Percentiles rank a stretch among this genome's conserved stretches.
Evolutionary conservation across 2,797 vertebrate genomes (phyloP).

Genomic region (Clarias platycephalus): DNA sequence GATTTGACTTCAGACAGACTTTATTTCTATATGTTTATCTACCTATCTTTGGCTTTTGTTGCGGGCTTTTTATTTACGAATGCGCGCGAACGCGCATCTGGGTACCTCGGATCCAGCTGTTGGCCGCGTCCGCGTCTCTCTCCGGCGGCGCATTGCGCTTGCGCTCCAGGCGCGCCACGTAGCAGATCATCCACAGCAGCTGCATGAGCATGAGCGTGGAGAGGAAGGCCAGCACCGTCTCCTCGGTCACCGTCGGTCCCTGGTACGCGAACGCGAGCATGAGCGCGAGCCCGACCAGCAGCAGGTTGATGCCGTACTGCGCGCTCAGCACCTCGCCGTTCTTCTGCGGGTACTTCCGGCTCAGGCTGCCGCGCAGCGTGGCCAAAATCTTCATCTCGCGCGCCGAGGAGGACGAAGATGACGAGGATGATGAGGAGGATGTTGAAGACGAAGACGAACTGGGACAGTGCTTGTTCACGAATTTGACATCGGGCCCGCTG

Average conservation of each 20-base stretch:
- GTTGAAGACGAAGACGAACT: slow-evolving; percentile 69
- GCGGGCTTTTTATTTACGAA: not conserved
- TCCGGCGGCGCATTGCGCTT: slow-evolving; percentile 75
- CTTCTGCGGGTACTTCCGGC: slow-evolving; percentile 81
- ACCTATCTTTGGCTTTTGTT: not conserved
- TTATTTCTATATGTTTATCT: not conserved
- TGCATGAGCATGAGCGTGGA: slow-evolving; percentile 89
- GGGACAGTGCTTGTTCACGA: slow-evolving; percentile 71
- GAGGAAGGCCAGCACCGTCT: slow-evolving; percentile 83
- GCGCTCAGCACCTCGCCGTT: slow-evolving; percentile 90
- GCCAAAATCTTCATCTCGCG: slow-evolving; percentile 69
- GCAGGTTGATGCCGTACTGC: slow-evolving; percentile 90
- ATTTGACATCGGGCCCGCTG: slow-evolving; percentile 72
- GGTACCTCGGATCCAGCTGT: slow-evolving; percentile 89
- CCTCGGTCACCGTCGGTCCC: slow-evolving; percentile 76
- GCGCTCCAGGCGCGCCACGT: slow-evolving; percentile 81
- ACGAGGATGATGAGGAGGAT: slow-evolving; percentile 64
- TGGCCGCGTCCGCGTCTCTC: slow-evolving; percentile 87
- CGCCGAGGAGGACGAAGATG: slow-evolving; percentile 64
- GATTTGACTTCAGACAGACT: not conserved
- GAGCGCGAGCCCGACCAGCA: slow-evolving; percentile 85
- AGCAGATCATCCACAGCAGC: slow-evolving; percentile 95
- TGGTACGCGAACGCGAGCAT: slow-evolving; percentile 87
- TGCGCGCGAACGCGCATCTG: not conserved
- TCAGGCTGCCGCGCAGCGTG: slow-evolving; percentile 63